These are phyloP conservation scores for Engraulis encrasicolus DNA, from an alignment of 2,113 vertebrate species.

Conservation along the genomic window DNA sequence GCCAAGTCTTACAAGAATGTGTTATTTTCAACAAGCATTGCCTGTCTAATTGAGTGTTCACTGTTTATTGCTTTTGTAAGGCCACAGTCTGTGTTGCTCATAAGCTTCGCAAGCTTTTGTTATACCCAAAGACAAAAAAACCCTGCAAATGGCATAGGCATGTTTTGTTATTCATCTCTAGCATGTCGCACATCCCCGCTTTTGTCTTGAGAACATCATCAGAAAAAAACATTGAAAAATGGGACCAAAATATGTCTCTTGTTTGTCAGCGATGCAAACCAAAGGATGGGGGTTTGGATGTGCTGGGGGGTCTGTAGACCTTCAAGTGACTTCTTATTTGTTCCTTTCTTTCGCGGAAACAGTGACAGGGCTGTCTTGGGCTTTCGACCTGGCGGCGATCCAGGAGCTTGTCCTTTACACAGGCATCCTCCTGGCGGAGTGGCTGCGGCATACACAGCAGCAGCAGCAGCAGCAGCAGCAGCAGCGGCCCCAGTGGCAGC, in stretches of 20 bases:
- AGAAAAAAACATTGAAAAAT: neutral
- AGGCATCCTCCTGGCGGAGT: constrained; percentile 28
- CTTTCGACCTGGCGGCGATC: constrained; percentile 41
- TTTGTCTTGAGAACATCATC: neutral
- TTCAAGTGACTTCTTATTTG: constrained; percentile 44
- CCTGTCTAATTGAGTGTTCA: neutral
- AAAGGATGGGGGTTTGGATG: no score
- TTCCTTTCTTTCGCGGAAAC: constrained; percentile 39
- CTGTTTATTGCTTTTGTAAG: neutral
- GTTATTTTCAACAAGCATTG: neutral
- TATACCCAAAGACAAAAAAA: neutral
- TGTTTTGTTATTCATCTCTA: neutral
- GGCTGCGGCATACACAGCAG: neutral
- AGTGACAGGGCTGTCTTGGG: constrained; percentile 37
- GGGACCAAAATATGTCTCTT: neutral
- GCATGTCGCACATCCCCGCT: neutral
- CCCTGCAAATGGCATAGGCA: neutral
- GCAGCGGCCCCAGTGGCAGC: neutral
- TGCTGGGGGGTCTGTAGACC: constrained; percentile 5
- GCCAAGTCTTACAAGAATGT: neutral
- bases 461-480: neutral
- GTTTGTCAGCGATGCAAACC: constrained; percentile 31
- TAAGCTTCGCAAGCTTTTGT: neutral
- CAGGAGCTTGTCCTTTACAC: constrained; percentile 42
- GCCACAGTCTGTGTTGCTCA: neutral